Conservation (phyloP, 2,797 vertebrate genomes). For the Aselliscus stoliczkanus region DNA sequence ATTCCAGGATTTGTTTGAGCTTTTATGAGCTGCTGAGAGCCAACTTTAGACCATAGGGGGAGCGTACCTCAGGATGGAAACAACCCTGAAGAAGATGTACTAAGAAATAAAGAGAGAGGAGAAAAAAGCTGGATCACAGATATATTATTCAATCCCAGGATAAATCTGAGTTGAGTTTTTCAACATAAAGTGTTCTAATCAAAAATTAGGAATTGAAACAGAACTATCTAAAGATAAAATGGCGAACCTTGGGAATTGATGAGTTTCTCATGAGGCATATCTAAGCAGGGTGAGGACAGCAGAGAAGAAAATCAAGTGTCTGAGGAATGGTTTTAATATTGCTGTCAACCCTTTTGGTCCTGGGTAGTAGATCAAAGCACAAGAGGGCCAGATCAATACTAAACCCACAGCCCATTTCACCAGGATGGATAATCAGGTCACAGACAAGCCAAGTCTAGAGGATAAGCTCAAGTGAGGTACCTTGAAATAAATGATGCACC, state of each 20-base stretch:
- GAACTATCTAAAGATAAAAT: neutral
- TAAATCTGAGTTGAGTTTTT: slow-evolving; percentile 5
- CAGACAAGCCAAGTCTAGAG: neutral
- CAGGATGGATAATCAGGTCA: neutral
- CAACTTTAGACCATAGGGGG: neutral
- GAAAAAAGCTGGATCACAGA: neutral
- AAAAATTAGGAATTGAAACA: neutral
- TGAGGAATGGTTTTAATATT: neutral
- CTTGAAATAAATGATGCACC: neutral
- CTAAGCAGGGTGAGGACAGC: neutral
- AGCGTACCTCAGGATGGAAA: neutral
- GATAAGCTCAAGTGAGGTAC: neutral
- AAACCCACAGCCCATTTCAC: neutral
- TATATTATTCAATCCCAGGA: neutral
- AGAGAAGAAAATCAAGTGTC: neutral
- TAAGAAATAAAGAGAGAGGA: neutral
- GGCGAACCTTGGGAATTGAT: neutral
- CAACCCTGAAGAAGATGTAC: neutral
- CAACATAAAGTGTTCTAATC: neutral
- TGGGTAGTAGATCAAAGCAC: neutral
- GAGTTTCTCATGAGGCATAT: neutral
- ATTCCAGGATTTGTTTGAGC: neutral
- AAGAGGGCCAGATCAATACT: neutral
- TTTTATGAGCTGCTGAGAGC: neutral
- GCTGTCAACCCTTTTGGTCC: neutral